A percentile compares a stretch with the other conserved stretches of the same genome.
These are phyloP conservation scores for Caenorhabditis uteleia DNA, from an alignment of 2,888 invertebrate species.

Conservation along the genomic window DNA sequence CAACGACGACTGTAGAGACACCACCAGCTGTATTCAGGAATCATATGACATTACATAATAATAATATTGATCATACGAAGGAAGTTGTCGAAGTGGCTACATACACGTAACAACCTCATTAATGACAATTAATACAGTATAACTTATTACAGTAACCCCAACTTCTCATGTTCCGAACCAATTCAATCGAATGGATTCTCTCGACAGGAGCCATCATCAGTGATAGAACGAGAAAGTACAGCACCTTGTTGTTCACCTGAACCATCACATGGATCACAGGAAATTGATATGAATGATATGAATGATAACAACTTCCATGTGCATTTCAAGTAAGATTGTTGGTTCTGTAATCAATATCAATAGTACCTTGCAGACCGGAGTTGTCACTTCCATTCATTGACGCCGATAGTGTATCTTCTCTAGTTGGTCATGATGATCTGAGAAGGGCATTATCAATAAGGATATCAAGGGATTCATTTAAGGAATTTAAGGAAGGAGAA, in stretches of 20 bases:
- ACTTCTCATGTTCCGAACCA: slow-evolving; percentile 33
- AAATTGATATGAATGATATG: slow-evolving; percentile 24
- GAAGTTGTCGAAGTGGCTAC: slow-evolving; percentile 5
- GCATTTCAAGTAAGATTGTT: slow-evolving; percentile 34
- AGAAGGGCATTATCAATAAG: slow-evolving; percentile 29
- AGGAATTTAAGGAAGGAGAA: neutral
- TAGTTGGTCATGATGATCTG: slow-evolving; percentile 55
- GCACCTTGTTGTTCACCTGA: slow-evolving; percentile 57
- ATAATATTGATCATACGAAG: slow-evolving; percentile 33
- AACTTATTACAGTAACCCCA: slow-evolving; percentile 40
- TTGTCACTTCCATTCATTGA: slow-evolving; percentile 66
- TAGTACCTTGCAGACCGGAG: slow-evolving; percentile 34
- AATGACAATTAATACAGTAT: neutral
- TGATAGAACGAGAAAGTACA: slow-evolving; percentile 60
- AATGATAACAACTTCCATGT: slow-evolving; percentile 23
- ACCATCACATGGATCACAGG: slow-evolving; percentile 32
- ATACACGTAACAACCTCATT: neutral
- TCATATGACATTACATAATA: slow-evolving; percentile 47
- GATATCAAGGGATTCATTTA: neutral
- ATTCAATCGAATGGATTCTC: slow-evolving; percentile 13
- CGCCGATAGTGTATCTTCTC: slow-evolving; percentile 58
- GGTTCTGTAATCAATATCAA: neutral
- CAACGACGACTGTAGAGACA: slow-evolving; percentile 21
- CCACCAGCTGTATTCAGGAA: slow-evolving; percentile 28
- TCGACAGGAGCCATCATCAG: slow-evolving; percentile 54